Conservation (phyloP, 1,140 invertebrate genomes). For the Euwallacea similis region DNA sequence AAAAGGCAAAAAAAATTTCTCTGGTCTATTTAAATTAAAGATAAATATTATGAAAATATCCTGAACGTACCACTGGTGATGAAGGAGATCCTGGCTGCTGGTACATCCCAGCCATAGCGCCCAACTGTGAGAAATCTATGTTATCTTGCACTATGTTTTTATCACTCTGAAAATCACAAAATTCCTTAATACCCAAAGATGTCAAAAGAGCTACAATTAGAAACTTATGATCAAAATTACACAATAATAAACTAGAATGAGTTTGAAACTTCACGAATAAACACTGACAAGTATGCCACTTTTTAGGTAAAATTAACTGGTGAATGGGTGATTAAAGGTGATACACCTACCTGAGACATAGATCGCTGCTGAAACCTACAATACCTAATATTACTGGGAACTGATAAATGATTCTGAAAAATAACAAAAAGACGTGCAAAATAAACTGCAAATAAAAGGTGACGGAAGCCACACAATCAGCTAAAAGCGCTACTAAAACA, state of each 20-base stretch:
- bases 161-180: conserved; percentile 59
- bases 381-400: conserved; percentile 82
- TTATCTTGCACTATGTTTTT: conserved; percentile 56
- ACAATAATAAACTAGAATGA: no score
- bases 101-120: conserved; percentile 45
- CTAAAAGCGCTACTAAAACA: background rate
- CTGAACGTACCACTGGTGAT: conserved; percentile 51
- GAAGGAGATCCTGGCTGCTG: conserved; percentile 58
- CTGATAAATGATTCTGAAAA: conserved; percentile 85
- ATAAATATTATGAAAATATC: background rate
- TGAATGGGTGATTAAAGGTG: conserved; percentile 28
- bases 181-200: no score
- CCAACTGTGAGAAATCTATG: conserved; percentile 49
- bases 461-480: background rate
- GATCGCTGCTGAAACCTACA: conserved; percentile 74
- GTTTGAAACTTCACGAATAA: no score
- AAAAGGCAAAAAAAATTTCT: no score
- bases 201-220: no score
- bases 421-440: conserved; percentile 69
- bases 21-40: background rate
- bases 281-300: background rate
- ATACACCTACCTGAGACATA: conserved; percentile 39
- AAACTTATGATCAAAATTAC: no score
- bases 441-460: conserved; percentile 59
- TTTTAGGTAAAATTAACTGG: no score